Conservation (phyloP, 53 echinoderm and acorn worm species). For the Henricia sp. region DNA sequence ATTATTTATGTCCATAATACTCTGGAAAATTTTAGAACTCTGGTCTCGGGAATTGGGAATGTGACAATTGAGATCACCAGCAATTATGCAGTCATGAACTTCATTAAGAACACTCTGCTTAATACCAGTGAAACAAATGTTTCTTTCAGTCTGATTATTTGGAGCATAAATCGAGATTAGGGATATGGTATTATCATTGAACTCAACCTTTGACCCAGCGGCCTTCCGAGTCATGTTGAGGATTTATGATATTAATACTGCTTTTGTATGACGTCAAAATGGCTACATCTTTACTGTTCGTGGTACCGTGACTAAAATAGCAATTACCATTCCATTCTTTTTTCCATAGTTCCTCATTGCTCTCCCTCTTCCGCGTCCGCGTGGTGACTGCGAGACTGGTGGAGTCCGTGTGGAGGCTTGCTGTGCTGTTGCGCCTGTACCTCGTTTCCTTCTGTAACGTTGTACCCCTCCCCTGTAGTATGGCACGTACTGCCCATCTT, state of each 20-base stretch:
- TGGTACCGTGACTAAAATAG: background rate
- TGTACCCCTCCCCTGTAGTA: too few relatives aligned
- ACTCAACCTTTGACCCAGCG: background rate
- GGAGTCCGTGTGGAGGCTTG: too few relatives aligned
- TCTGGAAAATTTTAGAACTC: background rate
- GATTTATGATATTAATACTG: too few relatives aligned
- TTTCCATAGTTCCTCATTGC: background rate
- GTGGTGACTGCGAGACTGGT: too few relatives aligned
- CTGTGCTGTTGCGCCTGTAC: too few relatives aligned
- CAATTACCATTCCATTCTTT: background rate
- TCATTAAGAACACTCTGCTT: background rate
- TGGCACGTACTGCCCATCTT: too few relatives aligned
- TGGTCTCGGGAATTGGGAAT: background rate
- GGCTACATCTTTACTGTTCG: background rate
- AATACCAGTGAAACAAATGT: background rate
- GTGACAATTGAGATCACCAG: slow-evolving; percentile 14
- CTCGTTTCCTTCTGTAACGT: too few relatives aligned
- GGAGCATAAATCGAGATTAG: background rate
- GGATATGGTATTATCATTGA: background rate
- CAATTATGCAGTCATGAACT: background rate
- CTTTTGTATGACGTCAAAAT: background rate
- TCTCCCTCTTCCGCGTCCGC: too few relatives aligned
- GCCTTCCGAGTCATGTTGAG: background rate
- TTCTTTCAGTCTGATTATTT: background rate
- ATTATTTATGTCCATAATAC: background rate